These are phyloP conservation scores for Turritopsis dohrnii DNA, from an alignment of 30 jellyfish, hydroid and myxozoan species.

Conservation along the genomic window DNA sequence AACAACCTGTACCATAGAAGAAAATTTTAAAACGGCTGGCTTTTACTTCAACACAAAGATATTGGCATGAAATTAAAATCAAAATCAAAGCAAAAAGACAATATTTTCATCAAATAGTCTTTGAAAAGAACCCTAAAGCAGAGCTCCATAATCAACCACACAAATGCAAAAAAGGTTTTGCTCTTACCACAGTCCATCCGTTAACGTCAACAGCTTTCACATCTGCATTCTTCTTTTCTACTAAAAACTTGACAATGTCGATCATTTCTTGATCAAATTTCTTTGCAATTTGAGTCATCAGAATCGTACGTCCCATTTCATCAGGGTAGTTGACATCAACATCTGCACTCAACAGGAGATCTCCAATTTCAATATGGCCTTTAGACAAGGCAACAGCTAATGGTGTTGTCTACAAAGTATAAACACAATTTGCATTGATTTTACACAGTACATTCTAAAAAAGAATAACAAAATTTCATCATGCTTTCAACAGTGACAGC, in stretches of 20 bases:
- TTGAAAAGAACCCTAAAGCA: too few species aligned
- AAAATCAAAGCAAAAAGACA: too few species aligned
- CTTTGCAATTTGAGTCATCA: slow-evolving; percentile 35
- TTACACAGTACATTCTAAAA: too few species aligned
- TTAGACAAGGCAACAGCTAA: slow-evolving; percentile 55
- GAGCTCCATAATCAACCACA: neutral
- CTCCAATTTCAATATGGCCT: slow-evolving; percentile 56
- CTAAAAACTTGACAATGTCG: slow-evolving; percentile 38
- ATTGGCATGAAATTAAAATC: too few species aligned
- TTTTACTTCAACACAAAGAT: too few species aligned
- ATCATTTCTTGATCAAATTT: slow-evolving; percentile 22
- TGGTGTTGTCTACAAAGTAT: slow-evolving; percentile 55
- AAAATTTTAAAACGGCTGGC: too few species aligned
- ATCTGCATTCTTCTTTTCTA: slow-evolving; percentile 48
- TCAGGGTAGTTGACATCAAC: slow-evolving; percentile 64
- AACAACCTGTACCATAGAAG: too few species aligned
- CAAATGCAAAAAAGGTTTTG: neutral
- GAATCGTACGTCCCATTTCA: slow-evolving; percentile 53
- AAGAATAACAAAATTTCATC: too few species aligned
- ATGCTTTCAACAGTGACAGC: too few species aligned
- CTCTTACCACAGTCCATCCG: slow-evolving; percentile 52
- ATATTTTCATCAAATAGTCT: too few species aligned
- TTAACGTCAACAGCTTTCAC: slow-evolving; percentile 31
- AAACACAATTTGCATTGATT: neutral
- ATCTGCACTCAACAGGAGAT: slow-evolving; percentile 43